Evolutionary conservation across 2,888 invertebrate species (phyloP).

Genomic region (Sarcophaga carnaria): DNA sequence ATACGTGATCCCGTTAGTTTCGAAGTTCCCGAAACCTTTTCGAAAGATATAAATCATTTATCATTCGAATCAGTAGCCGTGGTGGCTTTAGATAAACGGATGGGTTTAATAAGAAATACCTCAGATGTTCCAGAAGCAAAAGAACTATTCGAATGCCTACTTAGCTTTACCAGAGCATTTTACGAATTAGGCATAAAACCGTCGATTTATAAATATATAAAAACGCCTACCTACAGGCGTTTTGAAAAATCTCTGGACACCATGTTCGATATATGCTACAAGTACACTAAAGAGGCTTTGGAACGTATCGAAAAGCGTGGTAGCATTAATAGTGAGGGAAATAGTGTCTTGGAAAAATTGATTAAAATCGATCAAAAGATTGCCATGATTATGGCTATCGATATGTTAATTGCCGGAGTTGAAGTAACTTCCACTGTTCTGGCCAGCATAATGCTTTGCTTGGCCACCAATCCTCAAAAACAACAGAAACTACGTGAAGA

Average conservation of each 20-base stretch:
- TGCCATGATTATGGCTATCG: constrained; percentile 87
- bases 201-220: constrained; percentile 77
- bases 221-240: constrained; percentile 75
- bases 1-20: constrained; percentile 74
- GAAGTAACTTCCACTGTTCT: constrained; percentile 82
- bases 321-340: constrained; percentile 65
- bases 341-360: constrained; percentile 86
- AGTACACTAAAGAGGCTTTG: constrained; percentile 80
- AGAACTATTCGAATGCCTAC: constrained; percentile 70
- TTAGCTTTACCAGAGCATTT: constrained; percentile 60
- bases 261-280: constrained; percentile 76
- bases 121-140: constrained; percentile 62
- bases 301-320: constrained; percentile 69
- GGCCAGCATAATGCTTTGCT: constrained; percentile 75
- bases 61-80: constrained; percentile 83
- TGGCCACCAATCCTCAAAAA: constrained; percentile 85
- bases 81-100: constrained; percentile 80
- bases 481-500: constrained; percentile 86
- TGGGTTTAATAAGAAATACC: constrained; percentile 74
- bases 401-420: constrained; percentile 88
- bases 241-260: constrained; percentile 76
- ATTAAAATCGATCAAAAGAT: constrained; percentile 85
- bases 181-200: constrained; percentile 77
- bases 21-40: constrained; percentile 82
- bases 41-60: constrained; percentile 83